These are phyloP conservation scores for Steatornis caripensis DNA, from an alignment of 2,113 vertebrate genomes.

Conservation along the genomic window DNA sequence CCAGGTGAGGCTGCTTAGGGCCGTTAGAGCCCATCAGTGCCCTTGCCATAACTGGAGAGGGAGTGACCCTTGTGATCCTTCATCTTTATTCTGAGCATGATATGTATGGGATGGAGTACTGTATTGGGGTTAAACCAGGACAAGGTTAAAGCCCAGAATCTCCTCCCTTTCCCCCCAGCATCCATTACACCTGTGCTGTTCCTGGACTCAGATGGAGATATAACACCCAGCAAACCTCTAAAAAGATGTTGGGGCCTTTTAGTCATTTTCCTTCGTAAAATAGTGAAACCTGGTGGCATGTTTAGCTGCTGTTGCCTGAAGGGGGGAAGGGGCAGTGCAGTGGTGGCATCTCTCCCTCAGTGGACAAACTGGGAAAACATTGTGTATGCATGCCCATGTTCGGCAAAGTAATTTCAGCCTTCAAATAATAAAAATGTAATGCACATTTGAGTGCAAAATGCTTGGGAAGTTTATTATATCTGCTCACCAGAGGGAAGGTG, in stretches of 20 bases:
- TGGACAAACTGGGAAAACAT: rapidly evolving
- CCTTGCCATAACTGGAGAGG: too few species aligned
- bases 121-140: too few species aligned
- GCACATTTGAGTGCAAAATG: rapidly evolving
- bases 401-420: not conserved
- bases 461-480: not conserved
- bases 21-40: too few species aligned
- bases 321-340: rapidly evolving
- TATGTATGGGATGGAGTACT: too few species aligned
- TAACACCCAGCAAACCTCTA: too few species aligned
- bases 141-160: not conserved
- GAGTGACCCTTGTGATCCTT: too few species aligned
- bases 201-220: rapidly evolving
- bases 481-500: rapidly evolving
- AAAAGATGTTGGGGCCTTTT: rapidly evolving
- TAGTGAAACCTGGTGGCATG: rapidly evolving
- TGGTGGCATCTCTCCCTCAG: rapidly evolving
- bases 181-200: not conserved
- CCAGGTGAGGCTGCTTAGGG: too few species aligned
- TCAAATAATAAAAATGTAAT: not conserved
- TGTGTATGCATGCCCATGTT: rapidly evolving
- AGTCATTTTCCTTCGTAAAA: not conserved
- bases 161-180: rapidly evolving
- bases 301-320: rapidly evolving
- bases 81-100: too few species aligned